Conservation (phyloP, 1,140 invertebrate species). For the Cepaea nemoralis region DNA sequence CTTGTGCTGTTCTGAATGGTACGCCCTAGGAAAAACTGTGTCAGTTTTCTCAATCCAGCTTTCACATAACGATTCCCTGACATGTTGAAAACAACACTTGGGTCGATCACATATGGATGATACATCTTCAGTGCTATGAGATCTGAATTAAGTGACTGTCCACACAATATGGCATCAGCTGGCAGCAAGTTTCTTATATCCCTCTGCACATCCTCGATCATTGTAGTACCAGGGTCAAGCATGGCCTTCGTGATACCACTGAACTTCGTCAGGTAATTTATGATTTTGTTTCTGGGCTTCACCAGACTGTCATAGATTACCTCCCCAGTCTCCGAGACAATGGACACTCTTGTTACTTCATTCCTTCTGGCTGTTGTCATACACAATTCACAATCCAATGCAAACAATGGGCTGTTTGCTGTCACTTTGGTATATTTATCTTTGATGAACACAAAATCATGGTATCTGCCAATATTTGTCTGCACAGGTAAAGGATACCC, state of each 20-base stretch:
- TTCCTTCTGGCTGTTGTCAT: conserved; percentile 78
- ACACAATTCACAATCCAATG: conserved; percentile 96
- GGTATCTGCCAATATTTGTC: conserved; percentile 46
- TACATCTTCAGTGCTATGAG: conserved; percentile 82
- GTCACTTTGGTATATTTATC: conserved; percentile 83
- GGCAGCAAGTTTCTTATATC: conserved; percentile 82
- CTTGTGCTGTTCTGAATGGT: conserved; percentile 80
- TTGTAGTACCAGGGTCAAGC: conserved; percentile 81
- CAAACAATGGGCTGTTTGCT: conserved; percentile 86
- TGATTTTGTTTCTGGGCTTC: conserved; percentile 86
- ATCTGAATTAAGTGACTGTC: conserved; percentile 91
- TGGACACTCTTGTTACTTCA: conserved; percentile 88
- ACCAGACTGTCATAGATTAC: conserved; percentile 88
- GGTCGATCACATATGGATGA: conserved; percentile 95
- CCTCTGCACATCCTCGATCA: conserved; percentile 84
- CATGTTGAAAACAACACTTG: conserved; percentile 90
- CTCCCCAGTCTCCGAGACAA: conserved; percentile 85
- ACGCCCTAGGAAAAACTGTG: conserved; percentile 81
- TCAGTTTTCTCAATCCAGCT: conserved; percentile 84
- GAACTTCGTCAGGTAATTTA: conserved; percentile 87
- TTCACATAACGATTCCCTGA: conserved; percentile 82
- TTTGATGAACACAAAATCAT: conserved; percentile 63
- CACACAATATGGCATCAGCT: conserved; percentile 89
- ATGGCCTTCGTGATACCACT: conserved; percentile 87
- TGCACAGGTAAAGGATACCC: conserved; percentile 84